phyloP scores from a whole-genome alignment of 2,797 vertebrate genomes.

The Brotogeris chrysoptera region DNA sequence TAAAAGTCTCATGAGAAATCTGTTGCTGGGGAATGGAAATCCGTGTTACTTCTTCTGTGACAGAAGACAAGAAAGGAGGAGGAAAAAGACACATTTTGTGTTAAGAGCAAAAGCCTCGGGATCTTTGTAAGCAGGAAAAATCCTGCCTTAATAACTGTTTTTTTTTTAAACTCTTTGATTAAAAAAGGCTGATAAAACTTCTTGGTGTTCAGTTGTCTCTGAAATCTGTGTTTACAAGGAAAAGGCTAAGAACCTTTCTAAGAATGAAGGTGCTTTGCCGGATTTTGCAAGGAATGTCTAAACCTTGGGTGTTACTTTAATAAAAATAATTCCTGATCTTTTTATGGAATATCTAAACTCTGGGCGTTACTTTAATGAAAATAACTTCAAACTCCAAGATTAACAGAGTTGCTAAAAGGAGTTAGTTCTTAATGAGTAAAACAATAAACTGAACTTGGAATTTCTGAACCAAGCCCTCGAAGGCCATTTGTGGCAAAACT shows the following conservation, averaged over 20 bases:
- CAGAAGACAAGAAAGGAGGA: not conserved
- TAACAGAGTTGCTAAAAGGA: constrained; percentile 55
- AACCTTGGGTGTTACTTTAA: constrained; percentile 61
- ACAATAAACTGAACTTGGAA: constrained; percentile 53
- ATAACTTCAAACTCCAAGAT: constrained; percentile 57
- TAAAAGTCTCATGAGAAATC: not conserved
- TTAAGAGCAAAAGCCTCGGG: not conserved
- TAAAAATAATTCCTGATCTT: constrained; percentile 61
- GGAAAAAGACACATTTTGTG: fast-evolving
- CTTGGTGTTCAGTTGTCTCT: not conserved
- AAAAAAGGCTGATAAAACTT: not conserved
- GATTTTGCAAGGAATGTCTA: constrained; percentile 19
- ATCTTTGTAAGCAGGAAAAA: not conserved
- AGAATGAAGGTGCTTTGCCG: constrained; percentile 35
- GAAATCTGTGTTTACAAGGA: not conserved
- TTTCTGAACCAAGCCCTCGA: constrained; percentile 64
- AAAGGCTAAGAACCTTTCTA: constrained; percentile 1
- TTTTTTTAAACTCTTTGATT: not conserved
- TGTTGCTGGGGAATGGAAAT: not conserved
- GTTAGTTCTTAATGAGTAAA: constrained; percentile 37
- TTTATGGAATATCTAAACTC: constrained; percentile 35
- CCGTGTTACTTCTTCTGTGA: fast-evolving
- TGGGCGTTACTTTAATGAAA: constrained; percentile 66
- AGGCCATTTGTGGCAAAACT: constrained; percentile 42
- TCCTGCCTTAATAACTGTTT: not conserved